Percentiles rank a stretch among this genome's conserved stretches.
phyloP scores from a whole-genome alignment of 2,797 vertebrate species.

The Bufotes viridis region DNA sequence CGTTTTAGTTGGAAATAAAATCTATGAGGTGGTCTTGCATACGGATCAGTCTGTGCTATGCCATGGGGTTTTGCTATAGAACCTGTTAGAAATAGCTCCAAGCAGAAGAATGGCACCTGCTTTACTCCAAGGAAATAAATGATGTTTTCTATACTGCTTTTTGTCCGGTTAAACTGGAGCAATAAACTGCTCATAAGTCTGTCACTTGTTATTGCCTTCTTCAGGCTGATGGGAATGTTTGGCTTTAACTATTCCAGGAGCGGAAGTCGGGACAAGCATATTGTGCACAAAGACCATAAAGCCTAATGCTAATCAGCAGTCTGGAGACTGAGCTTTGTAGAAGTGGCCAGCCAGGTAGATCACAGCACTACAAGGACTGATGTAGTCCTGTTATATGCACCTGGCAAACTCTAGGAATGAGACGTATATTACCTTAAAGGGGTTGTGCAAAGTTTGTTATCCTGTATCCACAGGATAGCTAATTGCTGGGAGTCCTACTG shows the following conservation, averaged over 20 bases:
- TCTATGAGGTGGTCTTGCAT: not conserved
- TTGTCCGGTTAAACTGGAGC: slow-evolving; percentile 47
- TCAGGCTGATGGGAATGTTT: slow-evolving; percentile 53
- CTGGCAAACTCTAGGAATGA: no score
- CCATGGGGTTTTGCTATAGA: not conserved
- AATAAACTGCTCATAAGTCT: slow-evolving; percentile 59
- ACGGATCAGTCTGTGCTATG: not conserved
- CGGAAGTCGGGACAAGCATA: slow-evolving; percentile 38
- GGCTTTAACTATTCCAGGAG: slow-evolving; percentile 49
- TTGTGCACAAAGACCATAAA: slow-evolving; percentile 42
- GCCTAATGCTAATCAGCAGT: slow-evolving; percentile 37
- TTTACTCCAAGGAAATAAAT: slow-evolving; percentile 42
- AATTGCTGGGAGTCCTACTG: no score
- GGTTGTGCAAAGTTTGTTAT: no score
- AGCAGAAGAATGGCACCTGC: slow-evolving; percentile 51
- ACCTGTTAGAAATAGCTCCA: slow-evolving; percentile 40
- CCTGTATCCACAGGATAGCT: no score
- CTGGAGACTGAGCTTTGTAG: slow-evolving; percentile 1
- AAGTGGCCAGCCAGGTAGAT: slow-evolving; percentile 14
- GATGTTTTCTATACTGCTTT: slow-evolving; percentile 50
- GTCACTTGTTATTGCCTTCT: slow-evolving; percentile 57
- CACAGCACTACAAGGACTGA: not conserved
- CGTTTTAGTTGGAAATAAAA: not conserved
- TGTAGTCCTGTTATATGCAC: not conserved
- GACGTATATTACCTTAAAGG: no score